phyloP scores from a whole-genome alignment of 2,888 invertebrate species.

The Rotaria sp. region DNA sequence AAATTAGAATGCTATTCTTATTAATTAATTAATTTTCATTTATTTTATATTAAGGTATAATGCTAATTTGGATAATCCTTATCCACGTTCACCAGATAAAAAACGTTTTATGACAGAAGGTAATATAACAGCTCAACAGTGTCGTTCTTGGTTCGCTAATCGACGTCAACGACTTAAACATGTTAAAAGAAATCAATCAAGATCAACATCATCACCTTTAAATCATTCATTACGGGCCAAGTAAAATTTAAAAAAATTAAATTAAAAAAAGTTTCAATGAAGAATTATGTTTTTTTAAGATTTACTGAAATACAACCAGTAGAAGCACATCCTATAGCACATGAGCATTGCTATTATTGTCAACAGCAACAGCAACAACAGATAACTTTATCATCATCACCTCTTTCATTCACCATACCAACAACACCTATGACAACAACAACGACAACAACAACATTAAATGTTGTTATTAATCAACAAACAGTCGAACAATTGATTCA shows the following conservation, averaged over 20 bases:
- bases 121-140: background rate
- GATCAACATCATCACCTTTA: background rate
- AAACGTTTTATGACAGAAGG: background rate
- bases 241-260: background rate
- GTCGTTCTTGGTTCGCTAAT: background rate
- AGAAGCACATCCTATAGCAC: background rate
- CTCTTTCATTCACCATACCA: background rate
- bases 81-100: background rate
- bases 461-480: background rate
- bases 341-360: background rate
- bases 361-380: conserved; percentile 2
- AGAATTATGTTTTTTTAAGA: too few relatives aligned
- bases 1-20: background rate
- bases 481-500: background rate
- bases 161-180: background rate
- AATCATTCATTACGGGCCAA: background rate
- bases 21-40: background rate
- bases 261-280: too few relatives aligned
- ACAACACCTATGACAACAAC: background rate
- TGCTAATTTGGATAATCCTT: background rate
- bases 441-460: background rate
- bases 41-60: background rate
- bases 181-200: background rate
- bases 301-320: background rate
- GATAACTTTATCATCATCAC: background rate